Conservation (phyloP, 2,888 invertebrate genomes). For the Laothoe populi region DNA sequence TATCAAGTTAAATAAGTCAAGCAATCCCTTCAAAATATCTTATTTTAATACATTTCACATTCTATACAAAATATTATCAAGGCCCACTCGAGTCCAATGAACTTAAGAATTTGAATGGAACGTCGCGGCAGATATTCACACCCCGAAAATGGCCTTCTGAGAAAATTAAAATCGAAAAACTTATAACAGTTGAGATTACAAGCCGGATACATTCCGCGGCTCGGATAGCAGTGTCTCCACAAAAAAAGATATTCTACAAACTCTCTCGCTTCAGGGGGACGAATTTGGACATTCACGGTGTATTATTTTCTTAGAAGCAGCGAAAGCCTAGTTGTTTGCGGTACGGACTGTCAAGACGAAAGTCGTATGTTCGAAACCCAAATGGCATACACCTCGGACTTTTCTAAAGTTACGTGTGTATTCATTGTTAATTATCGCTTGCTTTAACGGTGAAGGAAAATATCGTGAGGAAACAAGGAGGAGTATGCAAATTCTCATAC, state of each 20-base stretch:
- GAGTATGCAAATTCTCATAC: too few relatives aligned
- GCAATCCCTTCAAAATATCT: too few relatives aligned
- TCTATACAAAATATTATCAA: neutral
- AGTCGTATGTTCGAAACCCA: too few relatives aligned
- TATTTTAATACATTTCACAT: too few relatives aligned
- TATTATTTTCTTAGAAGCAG: slow-evolving; percentile 1
- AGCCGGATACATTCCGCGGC: slow-evolving; percentile 26
- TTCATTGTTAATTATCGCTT: too few relatives aligned
- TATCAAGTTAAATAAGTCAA: too few relatives aligned
- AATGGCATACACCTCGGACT: too few relatives aligned
- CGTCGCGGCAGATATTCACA: neutral
- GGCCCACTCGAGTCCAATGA: neutral
- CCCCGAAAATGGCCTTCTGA: neutral
- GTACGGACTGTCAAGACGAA: too few relatives aligned
- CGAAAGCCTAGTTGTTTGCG: too few relatives aligned
- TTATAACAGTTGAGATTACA: slow-evolving; percentile 28
- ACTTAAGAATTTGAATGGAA: neutral
- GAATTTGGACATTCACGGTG: neutral
- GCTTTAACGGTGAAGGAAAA: too few relatives aligned
- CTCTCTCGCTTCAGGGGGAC: slow-evolving; percentile 9
- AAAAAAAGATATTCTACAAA: slow-evolving; percentile 25
- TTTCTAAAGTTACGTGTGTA: too few relatives aligned
- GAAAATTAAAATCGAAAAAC: slow-evolving; percentile 28
- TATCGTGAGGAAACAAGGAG: too few relatives aligned
- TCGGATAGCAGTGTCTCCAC: slow-evolving; percentile 27